These are phyloP conservation scores for Recurvirostra avosetta DNA, from an alignment of 2,113 vertebrate species.

Conservation along the genomic window DNA sequence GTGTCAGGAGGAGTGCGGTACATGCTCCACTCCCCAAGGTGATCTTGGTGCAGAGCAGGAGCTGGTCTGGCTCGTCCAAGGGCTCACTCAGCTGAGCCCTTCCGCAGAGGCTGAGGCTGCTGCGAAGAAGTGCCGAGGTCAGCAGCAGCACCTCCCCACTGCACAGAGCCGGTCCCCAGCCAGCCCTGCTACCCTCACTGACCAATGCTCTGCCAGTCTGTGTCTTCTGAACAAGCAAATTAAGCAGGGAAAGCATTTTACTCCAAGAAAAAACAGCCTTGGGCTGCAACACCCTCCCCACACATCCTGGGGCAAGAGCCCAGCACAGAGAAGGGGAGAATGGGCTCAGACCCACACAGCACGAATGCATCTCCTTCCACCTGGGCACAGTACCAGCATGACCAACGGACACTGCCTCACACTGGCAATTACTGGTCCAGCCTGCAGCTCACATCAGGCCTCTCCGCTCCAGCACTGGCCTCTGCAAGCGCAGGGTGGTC, in stretches of 20 bases:
- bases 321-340: too few species aligned
- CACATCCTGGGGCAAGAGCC: too few species aligned
- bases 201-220: accelerated
- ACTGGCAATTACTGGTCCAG: too few species aligned
- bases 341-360: too few species aligned
- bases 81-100: background rate
- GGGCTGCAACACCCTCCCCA: background rate
- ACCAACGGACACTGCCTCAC: too few species aligned
- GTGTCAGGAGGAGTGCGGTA: background rate
- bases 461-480: too few species aligned
- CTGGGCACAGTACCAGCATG: too few species aligned
- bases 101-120: background rate
- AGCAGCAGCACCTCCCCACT: background rate
- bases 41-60: background rate
- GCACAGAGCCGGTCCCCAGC: background rate
- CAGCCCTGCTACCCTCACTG: accelerated
- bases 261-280: background rate
- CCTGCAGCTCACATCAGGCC: too few species aligned
- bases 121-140: accelerated
- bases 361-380: too few species aligned
- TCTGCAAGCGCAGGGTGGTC: too few species aligned
- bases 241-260: background rate
- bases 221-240: background rate
- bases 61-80: accelerated
- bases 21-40: background rate